Evolutionary conservation across 1,140 invertebrate species (phyloP).

Genomic region (Mycetomoellerius zeteki): DNA sequence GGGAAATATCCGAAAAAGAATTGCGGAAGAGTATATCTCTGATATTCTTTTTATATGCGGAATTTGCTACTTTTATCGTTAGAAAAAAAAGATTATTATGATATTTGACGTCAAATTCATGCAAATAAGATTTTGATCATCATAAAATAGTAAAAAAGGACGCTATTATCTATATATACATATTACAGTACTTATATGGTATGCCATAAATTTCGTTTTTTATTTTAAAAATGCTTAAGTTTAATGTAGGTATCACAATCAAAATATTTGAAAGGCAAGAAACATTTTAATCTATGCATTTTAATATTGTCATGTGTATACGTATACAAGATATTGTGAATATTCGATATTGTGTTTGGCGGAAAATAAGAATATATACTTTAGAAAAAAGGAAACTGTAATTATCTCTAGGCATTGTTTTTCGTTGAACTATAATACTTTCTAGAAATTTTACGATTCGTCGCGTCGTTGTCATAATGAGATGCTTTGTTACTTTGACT

Average conservation of each 20-base stretch:
- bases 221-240: neutral
- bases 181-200: neutral
- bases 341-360: neutral
- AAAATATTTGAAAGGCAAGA: neutral
- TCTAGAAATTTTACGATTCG: slow-evolving; percentile 34
- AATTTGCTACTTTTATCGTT: neutral
- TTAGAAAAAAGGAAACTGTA: neutral
- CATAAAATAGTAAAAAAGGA: neutral
- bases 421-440: slow-evolving; percentile 50
- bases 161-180: neutral
- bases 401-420: neutral
- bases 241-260: neutral
- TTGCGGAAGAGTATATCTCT: neutral
- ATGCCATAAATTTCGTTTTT: slow-evolving; percentile 9
- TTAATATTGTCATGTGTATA: neutral
- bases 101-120: neutral
- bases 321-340: neutral
- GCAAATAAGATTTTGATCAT: neutral
- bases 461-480: slow-evolving; percentile 69
- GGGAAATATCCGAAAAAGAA: neutral
- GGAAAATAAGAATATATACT: neutral
- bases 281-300: neutral
- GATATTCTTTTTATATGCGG: neutral
- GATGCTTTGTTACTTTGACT: slow-evolving; percentile 67
- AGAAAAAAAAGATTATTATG: neutral